Evolutionary conservation across 2,888 invertebrate genomes (phyloP).

Genomic region (Eristalis tenax): DNA sequence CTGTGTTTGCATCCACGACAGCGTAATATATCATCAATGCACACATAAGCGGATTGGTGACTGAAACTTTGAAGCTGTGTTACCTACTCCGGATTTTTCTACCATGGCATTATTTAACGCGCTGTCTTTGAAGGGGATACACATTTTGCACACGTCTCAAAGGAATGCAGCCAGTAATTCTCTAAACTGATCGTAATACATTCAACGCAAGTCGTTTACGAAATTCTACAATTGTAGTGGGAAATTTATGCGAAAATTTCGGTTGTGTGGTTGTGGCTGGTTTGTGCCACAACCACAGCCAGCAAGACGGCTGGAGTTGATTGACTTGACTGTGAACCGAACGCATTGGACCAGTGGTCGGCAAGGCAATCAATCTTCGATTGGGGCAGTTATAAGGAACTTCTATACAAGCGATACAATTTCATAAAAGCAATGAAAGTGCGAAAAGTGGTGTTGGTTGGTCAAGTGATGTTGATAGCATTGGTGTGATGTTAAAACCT

Average conservation of each 20-base stretch:
- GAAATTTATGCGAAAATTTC: conserved; percentile 57
- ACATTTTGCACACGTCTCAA: background rate
- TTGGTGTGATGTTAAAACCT: background rate
- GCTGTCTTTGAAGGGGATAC: background rate
- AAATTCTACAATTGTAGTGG: background rate
- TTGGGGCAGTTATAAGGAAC: conserved; percentile 53
- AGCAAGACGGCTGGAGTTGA: conserved; percentile 25
- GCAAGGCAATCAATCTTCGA: conserved; percentile 60
- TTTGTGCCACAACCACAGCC: background rate
- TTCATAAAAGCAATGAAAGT: conserved; percentile 48
- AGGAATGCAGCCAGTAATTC: background rate
- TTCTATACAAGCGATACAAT: conserved; percentile 23
- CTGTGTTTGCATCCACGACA: background rate
- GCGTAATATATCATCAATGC: background rate
- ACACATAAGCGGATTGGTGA: background rate
- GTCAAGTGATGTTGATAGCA: background rate
- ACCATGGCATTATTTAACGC: background rate
- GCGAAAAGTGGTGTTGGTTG: background rate
- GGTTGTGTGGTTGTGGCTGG: too few relatives aligned
- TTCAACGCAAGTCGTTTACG: background rate
- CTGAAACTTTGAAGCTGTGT: background rate
- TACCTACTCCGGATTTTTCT: background rate
- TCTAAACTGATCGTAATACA: background rate
- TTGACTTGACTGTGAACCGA: conserved; percentile 48
- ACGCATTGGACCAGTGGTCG: conserved; percentile 23